These are phyloP conservation scores for Anser cygnoides DNA, from an alignment of 2,113 vertebrate species.

Conservation along the genomic window DNA sequence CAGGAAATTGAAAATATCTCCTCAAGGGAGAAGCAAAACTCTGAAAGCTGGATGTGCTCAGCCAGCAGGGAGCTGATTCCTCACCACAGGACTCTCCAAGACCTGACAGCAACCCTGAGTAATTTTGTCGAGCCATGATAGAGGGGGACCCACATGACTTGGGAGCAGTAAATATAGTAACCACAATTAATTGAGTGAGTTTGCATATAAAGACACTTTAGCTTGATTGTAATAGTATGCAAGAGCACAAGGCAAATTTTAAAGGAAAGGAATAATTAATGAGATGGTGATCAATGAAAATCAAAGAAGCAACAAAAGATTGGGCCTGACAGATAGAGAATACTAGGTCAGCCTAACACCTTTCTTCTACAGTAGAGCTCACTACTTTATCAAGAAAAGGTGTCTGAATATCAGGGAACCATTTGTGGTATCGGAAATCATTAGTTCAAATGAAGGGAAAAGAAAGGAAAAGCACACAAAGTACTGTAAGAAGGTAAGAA, in stretches of 20 bases:
- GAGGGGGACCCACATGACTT: not conserved
- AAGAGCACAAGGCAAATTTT: not conserved
- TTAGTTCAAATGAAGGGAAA: not conserved
- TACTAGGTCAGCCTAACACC: not conserved
- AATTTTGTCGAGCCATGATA: not conserved
- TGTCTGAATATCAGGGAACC: not conserved
- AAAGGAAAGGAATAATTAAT: not conserved
- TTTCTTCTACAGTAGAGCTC: not conserved
- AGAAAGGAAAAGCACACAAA: not conserved
- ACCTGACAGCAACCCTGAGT: not conserved
- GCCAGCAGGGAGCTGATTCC: not conserved
- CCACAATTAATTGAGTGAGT: not conserved
- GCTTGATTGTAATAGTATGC: slow-evolving; percentile 19
- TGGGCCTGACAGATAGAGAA: not conserved
- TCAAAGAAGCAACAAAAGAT: not conserved
- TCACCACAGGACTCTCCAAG: not conserved
- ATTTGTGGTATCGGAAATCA: not conserved
- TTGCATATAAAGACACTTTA: not conserved
- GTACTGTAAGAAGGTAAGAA: not conserved
- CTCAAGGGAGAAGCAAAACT: not conserved
- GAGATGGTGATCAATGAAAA: not conserved
- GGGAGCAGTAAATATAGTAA: slow-evolving; percentile 22
- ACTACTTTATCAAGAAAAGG: not conserved
- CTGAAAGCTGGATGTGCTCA: not conserved
- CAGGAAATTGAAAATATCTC: slow-evolving; percentile 17